A percentile compares a stretch with the other conserved stretches of the same genome.
Evolutionary conservation across 2,888 invertebrate species (phyloP).

Genomic region (Drosophila kanekoi): DNA sequence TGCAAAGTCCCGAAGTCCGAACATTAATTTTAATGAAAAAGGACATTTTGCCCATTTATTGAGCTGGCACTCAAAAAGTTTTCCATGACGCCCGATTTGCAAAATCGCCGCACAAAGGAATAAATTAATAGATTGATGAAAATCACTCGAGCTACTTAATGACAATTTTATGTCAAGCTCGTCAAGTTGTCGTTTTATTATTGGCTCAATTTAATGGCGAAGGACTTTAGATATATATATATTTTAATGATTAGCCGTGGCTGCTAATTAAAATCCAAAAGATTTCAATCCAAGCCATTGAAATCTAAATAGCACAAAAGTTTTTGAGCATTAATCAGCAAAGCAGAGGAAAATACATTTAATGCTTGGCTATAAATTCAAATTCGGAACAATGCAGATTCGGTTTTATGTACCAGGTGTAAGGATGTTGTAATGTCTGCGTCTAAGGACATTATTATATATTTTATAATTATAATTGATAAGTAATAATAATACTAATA

Average conservation of each 20-base stretch:
- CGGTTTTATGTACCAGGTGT: too few relatives aligned
- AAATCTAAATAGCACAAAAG: constrained; percentile 28
- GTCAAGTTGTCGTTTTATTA: constrained; percentile 68
- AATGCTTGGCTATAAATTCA: too few relatives aligned
- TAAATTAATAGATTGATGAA: constrained; percentile 22
- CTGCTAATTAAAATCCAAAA: constrained; percentile 54
- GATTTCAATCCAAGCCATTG: constrained; percentile 69
- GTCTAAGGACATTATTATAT: too few relatives aligned
- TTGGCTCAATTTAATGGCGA: constrained; percentile 19
- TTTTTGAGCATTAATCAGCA: constrained; percentile 13
- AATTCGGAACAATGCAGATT: too few relatives aligned
- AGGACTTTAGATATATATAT: constrained; percentile 42
- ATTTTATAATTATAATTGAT: too few relatives aligned
- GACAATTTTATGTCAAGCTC: constrained; percentile 72
- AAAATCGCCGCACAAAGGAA: constrained; percentile 4
- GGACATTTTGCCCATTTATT: constrained; percentile 50
- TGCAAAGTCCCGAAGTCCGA: constrained; percentile 3
- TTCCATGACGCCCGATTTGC: constrained; percentile 30
- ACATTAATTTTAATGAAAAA: constrained; percentile 49
- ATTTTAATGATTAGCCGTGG: constrained; percentile 60
- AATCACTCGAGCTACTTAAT: constrained; percentile 53
- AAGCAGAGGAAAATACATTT: too few relatives aligned
- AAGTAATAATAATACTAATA: too few relatives aligned
- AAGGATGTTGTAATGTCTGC: too few relatives aligned
- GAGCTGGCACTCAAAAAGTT: constrained; percentile 57